Percentiles rank a stretch among this genome's conserved stretches.
These are phyloP conservation scores for Ruditapes philippinarum DNA, from an alignment of 1,140 invertebrate species.

Conservation along the genomic window DNA sequence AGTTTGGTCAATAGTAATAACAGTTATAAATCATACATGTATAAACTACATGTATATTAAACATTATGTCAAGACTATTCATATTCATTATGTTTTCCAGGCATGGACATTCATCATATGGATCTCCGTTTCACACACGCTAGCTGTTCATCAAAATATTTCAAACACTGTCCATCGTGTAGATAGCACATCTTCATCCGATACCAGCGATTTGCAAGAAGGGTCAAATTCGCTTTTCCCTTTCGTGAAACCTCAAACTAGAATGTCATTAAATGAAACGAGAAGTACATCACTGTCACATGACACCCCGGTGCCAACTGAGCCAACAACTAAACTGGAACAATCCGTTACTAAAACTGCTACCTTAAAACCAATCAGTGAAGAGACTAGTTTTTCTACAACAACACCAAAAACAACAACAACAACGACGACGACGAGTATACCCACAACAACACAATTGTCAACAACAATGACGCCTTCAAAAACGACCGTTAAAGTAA, in stretches of 20 bases:
- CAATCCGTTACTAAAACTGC: too few species aligned
- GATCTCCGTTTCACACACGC: neutral
- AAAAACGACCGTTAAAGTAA: too few species aligned
- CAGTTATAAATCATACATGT: too few species aligned
- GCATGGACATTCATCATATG: neutral
- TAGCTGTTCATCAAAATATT: neutral
- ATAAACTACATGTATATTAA: too few species aligned
- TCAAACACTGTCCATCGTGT: neutral
- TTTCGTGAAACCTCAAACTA: neutral
- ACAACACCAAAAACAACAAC: too few species aligned
- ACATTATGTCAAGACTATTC: too few species aligned
- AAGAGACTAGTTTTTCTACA: too few species aligned
- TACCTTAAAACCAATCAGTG: too few species aligned
- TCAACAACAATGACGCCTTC: too few species aligned
- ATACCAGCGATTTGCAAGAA: neutral
- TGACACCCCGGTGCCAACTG: neutral
- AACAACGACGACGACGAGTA: too few species aligned
- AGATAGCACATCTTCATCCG: neutral
- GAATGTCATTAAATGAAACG: neutral
- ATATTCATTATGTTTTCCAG: neutral
- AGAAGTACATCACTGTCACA: neutral
- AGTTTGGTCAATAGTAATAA: too few species aligned
- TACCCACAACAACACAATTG: too few species aligned
- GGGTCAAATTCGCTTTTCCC: neutral
- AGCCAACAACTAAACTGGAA: neutral